Evolutionary conservation across 2,888 invertebrate species (phyloP).

Genomic region (Thumatha senex): DNA sequence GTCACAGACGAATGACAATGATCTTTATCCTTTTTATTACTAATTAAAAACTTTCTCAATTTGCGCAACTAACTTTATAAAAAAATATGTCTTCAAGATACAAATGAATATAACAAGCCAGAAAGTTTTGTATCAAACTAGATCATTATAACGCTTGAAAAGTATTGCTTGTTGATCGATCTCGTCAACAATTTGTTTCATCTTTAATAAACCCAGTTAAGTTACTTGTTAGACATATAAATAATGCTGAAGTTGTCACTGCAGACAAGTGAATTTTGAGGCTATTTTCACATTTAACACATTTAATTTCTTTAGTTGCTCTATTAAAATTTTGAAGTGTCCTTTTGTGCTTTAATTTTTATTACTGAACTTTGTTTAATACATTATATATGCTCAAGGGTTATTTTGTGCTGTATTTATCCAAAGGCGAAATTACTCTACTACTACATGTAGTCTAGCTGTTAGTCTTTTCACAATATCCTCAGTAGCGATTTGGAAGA

Average conservation of each 20-base stretch:
- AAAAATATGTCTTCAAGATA: background rate
- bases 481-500: too few relatives aligned
- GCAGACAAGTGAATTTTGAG: background rate
- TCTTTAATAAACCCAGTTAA: too few relatives aligned
- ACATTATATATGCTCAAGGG: too few relatives aligned
- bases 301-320: background rate
- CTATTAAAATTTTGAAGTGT: background rate
- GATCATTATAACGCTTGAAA: slow-evolving; percentile 3
- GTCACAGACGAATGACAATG: too few relatives aligned
- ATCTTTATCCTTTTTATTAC: too few relatives aligned
- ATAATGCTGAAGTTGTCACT: background rate
- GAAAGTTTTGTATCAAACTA: background rate
- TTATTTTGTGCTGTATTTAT: too few relatives aligned
- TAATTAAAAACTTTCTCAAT: too few relatives aligned
- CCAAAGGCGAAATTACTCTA: too few relatives aligned
- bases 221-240: slow-evolving; percentile 25
- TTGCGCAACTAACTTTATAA: too few relatives aligned
- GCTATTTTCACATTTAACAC: background rate
- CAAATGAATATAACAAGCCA: background rate
- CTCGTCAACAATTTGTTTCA: background rate
- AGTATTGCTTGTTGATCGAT: background rate
- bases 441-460: slow-evolving; percentile 13
- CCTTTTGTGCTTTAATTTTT: background rate
- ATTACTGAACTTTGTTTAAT: slow-evolving; percentile 5
- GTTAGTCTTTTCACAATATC: background rate